These are phyloP conservation scores for Sus cebifrons DNA, from an alignment of 2,797 vertebrate species.

Conservation along the genomic window DNA sequence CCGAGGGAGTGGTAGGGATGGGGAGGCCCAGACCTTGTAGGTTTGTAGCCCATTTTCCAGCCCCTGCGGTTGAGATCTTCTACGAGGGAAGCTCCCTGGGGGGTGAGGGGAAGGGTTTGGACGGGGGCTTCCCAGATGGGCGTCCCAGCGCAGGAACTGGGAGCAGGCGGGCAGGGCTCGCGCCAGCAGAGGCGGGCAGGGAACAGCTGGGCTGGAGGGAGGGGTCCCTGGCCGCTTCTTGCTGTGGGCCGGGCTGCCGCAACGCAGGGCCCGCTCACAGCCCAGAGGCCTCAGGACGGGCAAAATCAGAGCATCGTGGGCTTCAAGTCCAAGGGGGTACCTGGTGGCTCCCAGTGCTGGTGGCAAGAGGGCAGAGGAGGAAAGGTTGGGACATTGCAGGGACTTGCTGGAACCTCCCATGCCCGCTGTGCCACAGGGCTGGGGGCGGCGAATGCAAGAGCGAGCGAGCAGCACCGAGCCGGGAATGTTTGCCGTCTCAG, in stretches of 20 bases:
- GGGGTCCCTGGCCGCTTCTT: background rate
- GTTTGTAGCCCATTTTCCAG: background rate
- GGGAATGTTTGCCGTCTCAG: conserved; percentile 82
- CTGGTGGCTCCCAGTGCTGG: background rate
- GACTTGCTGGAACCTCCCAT: background rate
- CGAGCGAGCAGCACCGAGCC: background rate
- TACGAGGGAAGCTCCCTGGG: background rate
- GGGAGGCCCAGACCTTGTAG: background rate
- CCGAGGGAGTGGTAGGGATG: background rate
- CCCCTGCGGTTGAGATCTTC: background rate
- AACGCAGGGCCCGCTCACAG: background rate
- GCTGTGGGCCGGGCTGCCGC: background rate
- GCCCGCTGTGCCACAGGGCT: background rate
- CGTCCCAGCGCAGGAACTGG: background rate
- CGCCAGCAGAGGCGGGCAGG: background rate
- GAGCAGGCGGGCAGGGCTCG: background rate
- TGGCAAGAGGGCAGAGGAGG: background rate
- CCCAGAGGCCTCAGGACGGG: background rate
- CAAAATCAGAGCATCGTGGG: background rate
- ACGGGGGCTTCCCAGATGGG: background rate
- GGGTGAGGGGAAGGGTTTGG: background rate
- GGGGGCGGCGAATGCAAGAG: background rate
- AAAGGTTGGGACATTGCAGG: background rate
- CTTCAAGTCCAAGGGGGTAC: background rate
- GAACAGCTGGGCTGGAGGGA: background rate